Evolutionary conservation across 1,140 invertebrate species (phyloP).

Genomic region (Microplitis demolitor): DNA sequence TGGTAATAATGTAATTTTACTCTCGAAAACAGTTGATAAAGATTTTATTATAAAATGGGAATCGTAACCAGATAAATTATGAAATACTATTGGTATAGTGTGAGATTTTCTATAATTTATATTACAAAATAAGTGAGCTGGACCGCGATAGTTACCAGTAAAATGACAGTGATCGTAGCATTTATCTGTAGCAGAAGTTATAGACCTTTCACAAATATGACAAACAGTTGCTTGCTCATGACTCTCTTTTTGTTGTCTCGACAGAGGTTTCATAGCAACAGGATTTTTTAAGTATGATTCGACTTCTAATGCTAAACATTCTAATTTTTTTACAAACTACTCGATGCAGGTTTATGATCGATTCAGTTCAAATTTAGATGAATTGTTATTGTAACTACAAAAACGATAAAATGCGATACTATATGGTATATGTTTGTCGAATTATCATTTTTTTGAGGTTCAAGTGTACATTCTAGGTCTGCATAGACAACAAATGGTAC

Average conservation of each 20-base stretch:
- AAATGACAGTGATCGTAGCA: no score
- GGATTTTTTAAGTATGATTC: conserved; percentile 31
- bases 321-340: conserved; percentile 33
- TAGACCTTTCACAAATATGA: no score
- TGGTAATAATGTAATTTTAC: no score
- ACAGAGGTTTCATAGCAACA: conserved; percentile 29
- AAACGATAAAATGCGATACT: conserved; percentile 23
- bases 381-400: conserved; percentile 14
- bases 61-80: conserved; percentile 43
- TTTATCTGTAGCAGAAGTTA: no score
- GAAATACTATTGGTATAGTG: conserved; percentile 27
- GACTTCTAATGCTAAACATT: neutral
- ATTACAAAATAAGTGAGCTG: no score
- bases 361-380: conserved; percentile 33
- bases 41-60: conserved; percentile 40
- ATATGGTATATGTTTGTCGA: conserved; percentile 21
- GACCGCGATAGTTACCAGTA: no score
- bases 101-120: no score
- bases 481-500: conserved; percentile 32
- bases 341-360: conserved; percentile 38
- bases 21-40: conserved; percentile 40
- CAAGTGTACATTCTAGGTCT: conserved; percentile 26
- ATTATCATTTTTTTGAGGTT: neutral
- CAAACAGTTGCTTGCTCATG: neutral
- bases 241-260: conserved; percentile 23